Evolutionary conservation across 2,888 invertebrate genomes (phyloP), one percentile per base, ranked within the genome.

Genomic region (Graphium colonna): DNA sequence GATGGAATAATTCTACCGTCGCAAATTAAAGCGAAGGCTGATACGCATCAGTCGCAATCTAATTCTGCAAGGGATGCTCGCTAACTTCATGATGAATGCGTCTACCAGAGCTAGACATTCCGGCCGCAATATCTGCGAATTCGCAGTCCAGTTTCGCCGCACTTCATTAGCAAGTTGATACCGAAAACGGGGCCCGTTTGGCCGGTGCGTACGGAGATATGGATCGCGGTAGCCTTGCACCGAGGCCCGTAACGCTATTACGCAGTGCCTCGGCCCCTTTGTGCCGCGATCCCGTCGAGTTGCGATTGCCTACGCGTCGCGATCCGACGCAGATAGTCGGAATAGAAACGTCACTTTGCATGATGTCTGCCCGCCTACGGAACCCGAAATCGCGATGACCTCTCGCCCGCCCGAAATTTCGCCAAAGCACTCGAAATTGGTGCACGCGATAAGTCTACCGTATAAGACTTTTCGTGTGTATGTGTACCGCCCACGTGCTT

Each of bases 91-190:
- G 50, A 51, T 46, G 49, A 40, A 57, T 51, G 59, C 46, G 49
- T 59, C 55, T 49, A 51, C 72, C 73, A 75, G 60, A 68, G 69
- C 64, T 66, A 75, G 69, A 74, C 73, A 77, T 79, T 79, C 78
- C 64, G 67, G 71, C 67, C 67, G 73, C 80, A 80, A 83, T 82
- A 85, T 82, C 81, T 79, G 71, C 78, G 73, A 75, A 79, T 82
- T 76, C 79, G 73, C 75, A 76, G 75, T 75, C 78, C 69, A 79
- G 82, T 84, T 86, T 79, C 74, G 74, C 70, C 65, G 69, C 68
- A 75, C 81, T 88, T 87, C 88, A 88, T 88, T 89, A 88, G 85
- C 82, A 84, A 86, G 80, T 79, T 79, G 85, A 86, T 86, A 80
- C 82, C 87, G 84, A 81, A 88, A 88, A 87, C 83, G 79, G 82